Conservation (phyloP, 2,113 vertebrate genomes). For the Orientallactaga bullata region DNA sequence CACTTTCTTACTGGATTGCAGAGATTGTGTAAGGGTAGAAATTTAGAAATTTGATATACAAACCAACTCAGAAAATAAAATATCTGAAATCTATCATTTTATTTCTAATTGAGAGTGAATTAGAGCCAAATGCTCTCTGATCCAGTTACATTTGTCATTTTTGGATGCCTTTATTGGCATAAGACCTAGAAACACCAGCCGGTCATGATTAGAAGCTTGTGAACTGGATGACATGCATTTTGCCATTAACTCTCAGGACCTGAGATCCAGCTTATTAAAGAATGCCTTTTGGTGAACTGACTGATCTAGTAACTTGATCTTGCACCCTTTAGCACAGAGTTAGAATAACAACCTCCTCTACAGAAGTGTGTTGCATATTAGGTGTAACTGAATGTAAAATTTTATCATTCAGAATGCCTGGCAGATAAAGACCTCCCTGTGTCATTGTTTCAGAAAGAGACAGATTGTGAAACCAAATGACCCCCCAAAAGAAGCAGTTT, state of each 20-base stretch:
- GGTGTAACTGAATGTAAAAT: not conserved
- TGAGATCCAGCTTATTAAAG: slow-evolving; percentile 71
- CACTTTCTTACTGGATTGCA: slow-evolving; percentile 50
- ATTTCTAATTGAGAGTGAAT: slow-evolving; percentile 80
- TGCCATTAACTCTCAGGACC: slow-evolving; percentile 80
- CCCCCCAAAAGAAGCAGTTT: not conserved
- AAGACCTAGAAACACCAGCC: slow-evolving; percentile 84
- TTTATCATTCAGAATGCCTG: slow-evolving; percentile 45
- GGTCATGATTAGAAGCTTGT: slow-evolving; percentile 83
- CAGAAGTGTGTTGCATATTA: slow-evolving; percentile 17
- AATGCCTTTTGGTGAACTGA: slow-evolving; percentile 65
- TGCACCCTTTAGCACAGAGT: slow-evolving; percentile 62
- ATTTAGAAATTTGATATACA: slow-evolving; percentile 18
- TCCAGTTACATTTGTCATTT: slow-evolving; percentile 84
- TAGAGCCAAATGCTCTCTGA: slow-evolving; percentile 82
- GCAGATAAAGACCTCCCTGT: not conserved
- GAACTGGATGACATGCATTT: slow-evolving; percentile 80
- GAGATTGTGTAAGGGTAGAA: not conserved
- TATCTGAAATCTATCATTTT: slow-evolving; percentile 81
- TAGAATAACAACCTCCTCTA: slow-evolving; percentile 35
- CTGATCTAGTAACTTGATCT: slow-evolving; percentile 65
- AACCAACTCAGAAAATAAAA: slow-evolving; percentile 52
- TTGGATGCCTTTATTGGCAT: slow-evolving; percentile 85
- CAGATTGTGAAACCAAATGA: slow-evolving; percentile 62
- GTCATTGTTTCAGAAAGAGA: slow-evolving; percentile 58